Base-by-base conservation (phyloP, 2,888 invertebrate species). In the Coenonympha glycerion region DNA sequence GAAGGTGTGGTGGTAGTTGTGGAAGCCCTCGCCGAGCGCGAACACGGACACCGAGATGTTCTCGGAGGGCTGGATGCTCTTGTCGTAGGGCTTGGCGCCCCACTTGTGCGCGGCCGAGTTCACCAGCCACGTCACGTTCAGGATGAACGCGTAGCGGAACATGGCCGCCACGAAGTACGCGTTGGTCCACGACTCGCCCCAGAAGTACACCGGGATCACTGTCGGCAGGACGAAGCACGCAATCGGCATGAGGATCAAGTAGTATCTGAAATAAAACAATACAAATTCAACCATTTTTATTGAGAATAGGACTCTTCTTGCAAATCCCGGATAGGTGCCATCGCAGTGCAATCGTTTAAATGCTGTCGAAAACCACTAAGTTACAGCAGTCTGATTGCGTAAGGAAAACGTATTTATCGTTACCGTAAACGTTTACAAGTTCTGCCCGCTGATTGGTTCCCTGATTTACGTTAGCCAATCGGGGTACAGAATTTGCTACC, bases 81-180 rank as follows among this genome's bases (percentile, higher is more conserved):
- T 91, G 76, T 96, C 93, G 69, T 93, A 93, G 11, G 93, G 93
- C 63, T 91, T 92, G 64, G 89, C 88, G 45, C 93, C 93, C 87
- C 91, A 93, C 66, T 92, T 90, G 84, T 96, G 96, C 1, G 96
- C 96, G 2, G 93, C 94, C 56, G 94, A 95, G 86, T 97, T 97
- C 28, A 96, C 95, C 53, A 94, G 87, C 96, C 96, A 97, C 1
- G 96, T 96, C 52, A 92, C 92, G 77, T 97, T 94, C 47, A 97
- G 89, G 37, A 92, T 91, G 71, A 92, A 89, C 22, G 92, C 88
- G 82, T 95, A 96, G 44, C 96, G 91, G 73, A 95, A 90, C 70
- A 93, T 88, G 15, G 92, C 90, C 44, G 90, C 90, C 31, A 92
- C 90, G 71, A 91, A 91, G 88, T 90, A 92, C 1, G 92, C 89